Evolutionary conservation across 2,888 invertebrate genomes (phyloP).

Genomic region (Cylloceria caligata): DNA sequence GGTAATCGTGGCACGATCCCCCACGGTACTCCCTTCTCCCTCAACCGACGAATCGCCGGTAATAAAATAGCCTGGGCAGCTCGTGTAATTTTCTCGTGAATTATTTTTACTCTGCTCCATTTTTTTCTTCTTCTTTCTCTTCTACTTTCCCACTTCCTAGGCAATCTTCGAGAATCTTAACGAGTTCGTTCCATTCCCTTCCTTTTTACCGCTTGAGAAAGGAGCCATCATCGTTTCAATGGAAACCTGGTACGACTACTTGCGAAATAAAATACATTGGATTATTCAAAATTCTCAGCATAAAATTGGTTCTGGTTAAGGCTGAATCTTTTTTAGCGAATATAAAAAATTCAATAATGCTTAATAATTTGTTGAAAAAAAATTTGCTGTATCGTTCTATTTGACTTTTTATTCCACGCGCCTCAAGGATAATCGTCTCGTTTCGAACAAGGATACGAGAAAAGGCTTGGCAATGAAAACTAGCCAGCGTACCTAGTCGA

Average conservation of each 20-base stretch:
- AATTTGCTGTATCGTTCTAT: constrained; percentile 4
- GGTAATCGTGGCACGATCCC: constrained; percentile 62
- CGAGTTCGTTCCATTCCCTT: constrained; percentile 55
- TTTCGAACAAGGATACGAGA: constrained; percentile 6
- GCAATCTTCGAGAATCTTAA: constrained; percentile 62
- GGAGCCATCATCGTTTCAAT: constrained; percentile 40
- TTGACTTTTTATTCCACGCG: constrained; percentile 9
- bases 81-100: constrained; percentile 65
- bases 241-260: constrained; percentile 26
- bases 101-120: constrained; percentile 57
- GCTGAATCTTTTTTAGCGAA: background rate
- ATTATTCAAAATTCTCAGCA: background rate
- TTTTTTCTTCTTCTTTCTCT: constrained; percentile 33
- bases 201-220: constrained; percentile 12
- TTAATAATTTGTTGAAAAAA: background rate
- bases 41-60: constrained; percentile 66
- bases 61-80: constrained; percentile 68
- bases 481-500: constrained; percentile 17
- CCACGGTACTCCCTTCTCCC: constrained; percentile 1
- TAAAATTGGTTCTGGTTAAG: background rate
- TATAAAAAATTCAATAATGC: background rate
- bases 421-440: constrained; percentile 32
- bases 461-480: constrained; percentile 20
- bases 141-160: constrained; percentile 41
- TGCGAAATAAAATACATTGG: background rate